Conservation (phyloP, 2,113 vertebrate species). For the Anser cygnoides region DNA sequence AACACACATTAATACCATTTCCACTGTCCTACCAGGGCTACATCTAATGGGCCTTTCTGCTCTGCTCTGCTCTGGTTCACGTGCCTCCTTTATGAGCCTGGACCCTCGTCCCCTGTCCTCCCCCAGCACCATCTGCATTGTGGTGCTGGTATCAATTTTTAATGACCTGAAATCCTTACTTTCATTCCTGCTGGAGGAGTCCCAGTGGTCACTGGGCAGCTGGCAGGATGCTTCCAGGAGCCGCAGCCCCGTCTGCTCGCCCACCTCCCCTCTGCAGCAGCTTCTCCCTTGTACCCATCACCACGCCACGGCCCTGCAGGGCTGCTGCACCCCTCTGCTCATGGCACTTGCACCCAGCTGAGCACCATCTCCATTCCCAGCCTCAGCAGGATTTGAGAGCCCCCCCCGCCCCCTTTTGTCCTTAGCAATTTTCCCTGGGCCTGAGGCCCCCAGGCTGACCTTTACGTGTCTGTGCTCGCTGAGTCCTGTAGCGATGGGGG, state of each 20-base stretch:
- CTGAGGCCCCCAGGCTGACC: neutral
- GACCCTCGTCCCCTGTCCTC: neutral
- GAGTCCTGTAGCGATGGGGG: accelerated
- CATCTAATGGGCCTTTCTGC: neutral
- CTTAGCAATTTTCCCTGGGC: neutral
- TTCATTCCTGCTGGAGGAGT: neutral
- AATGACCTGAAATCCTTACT: accelerated
- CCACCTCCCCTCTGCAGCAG: neutral
- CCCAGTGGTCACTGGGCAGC: neutral
- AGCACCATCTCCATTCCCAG: neutral
- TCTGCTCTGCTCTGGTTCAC: neutral
- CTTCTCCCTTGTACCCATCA: neutral
- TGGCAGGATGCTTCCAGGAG: neutral
- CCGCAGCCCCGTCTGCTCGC: neutral
- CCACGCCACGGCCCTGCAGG: neutral
- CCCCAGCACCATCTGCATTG: neutral
- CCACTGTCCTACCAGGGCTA: neutral
- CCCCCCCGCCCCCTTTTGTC: neutral
- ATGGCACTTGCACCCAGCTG: accelerated
- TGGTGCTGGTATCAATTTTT: neutral
- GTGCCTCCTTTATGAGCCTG: neutral
- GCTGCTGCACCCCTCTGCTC: neutral
- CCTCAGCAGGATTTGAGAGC: neutral
- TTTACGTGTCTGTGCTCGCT: accelerated
- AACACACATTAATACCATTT: neutral